Percentiles rank a stretch among this genome's conserved stretches.
Conservation (phyloP, 2,888 invertebrate genomes). For the Apamea anceps region DNA sequence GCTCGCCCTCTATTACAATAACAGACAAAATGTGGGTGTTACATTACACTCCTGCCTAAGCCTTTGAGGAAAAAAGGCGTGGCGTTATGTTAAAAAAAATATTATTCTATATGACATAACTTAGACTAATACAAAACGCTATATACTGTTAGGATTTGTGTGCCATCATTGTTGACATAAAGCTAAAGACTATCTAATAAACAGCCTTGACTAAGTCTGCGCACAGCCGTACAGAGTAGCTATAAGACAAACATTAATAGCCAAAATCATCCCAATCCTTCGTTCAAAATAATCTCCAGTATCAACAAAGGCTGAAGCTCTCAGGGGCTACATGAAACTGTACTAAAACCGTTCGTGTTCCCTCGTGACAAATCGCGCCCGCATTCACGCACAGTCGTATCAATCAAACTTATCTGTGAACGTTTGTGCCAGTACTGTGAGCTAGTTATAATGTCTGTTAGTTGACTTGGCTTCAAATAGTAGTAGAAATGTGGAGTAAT, state of each 20-base stretch:
- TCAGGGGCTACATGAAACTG: slow-evolving; percentile 49
- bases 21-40: not conserved
- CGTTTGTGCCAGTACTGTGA: slow-evolving; percentile 19
- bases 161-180: not conserved
- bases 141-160: not conserved
- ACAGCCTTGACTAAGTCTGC: not conserved
- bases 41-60: not conserved
- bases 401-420: slow-evolving; percentile 54
- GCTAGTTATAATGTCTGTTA: slow-evolving; percentile 28
- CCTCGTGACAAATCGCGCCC: slow-evolving; percentile 55
- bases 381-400: slow-evolving; percentile 54
- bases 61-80: not conserved
- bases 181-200: not conserved
- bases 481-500: not conserved
- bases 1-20: not conserved
- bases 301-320: slow-evolving; percentile 35
- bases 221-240: not conserved
- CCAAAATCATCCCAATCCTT: slow-evolving; percentile 11
- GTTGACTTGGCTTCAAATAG: slow-evolving; percentile 8
- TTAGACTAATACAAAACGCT: not conserved
- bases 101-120: not conserved
- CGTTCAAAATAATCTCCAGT: slow-evolving; percentile 14
- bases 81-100: not conserved
- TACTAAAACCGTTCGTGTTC: slow-evolving; percentile 54
- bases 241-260: not conserved